Evolutionary conservation across 2,888 invertebrate genomes (phyloP).

Genomic region (Palloptera scutellata): DNA sequence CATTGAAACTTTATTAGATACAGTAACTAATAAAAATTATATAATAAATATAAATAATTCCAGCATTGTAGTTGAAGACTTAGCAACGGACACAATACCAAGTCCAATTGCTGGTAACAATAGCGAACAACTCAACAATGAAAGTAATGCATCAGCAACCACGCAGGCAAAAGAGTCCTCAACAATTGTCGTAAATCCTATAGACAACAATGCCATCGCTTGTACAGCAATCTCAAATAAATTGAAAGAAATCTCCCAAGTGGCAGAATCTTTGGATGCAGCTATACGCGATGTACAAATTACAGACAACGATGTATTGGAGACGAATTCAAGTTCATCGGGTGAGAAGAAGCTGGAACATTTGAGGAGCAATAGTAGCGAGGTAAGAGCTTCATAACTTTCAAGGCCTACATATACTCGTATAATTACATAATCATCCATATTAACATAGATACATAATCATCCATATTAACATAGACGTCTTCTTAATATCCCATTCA

Average conservation of each 20-base stretch:
- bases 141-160: conserved; percentile 14
- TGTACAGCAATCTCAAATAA: conserved; percentile 74
- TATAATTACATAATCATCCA: neutral
- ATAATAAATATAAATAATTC: conserved; percentile 41
- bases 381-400: conserved; percentile 43
- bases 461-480: neutral
- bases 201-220: conserved; percentile 69
- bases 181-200: conserved; percentile 54
- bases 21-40: conserved; percentile 15
- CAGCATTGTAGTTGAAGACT: conserved; percentile 53
- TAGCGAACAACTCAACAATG: conserved; percentile 21
- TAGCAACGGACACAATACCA: conserved; percentile 45
- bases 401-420: neutral
- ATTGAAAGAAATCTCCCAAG: conserved; percentile 71
- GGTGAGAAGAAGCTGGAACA: conserved; percentile 53
- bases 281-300: conserved; percentile 67
- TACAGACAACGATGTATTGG: conserved; percentile 43
- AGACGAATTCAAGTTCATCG: conserved; percentile 43
- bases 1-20: neutral
- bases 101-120: conserved; percentile 45
- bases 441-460: neutral
- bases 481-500: neutral
- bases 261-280: conserved; percentile 74
- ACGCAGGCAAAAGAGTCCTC: conserved; percentile 2
- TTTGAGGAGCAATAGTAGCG: conserved; percentile 46